phyloP scores from a whole-genome alignment of 2,888 invertebrate species.

The Cyrtodaria siliqua region DNA sequence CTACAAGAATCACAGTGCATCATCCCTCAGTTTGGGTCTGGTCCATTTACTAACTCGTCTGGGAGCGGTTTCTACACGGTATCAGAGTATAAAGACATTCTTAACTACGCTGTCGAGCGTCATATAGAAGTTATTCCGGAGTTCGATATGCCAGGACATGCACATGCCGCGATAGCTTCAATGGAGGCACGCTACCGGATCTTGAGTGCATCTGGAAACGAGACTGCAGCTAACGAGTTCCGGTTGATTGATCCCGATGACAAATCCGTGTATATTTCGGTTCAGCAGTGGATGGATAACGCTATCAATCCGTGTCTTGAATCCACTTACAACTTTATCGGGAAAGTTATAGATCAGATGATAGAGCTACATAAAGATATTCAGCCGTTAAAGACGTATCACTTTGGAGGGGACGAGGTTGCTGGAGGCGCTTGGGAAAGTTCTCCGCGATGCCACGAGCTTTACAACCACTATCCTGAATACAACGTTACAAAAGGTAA shows the following conservation, averaged over 20 bases:
- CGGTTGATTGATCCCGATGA: slow-evolving; percentile 73
- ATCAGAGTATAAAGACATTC: slow-evolving; percentile 76
- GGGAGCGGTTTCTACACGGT: slow-evolving; percentile 73
- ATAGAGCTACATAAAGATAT: slow-evolving; percentile 70
- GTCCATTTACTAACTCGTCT: slow-evolving; percentile 65
- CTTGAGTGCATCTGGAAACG: slow-evolving; percentile 32
- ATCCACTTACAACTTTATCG: slow-evolving; percentile 76
- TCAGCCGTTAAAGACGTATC: slow-evolving; percentile 76
- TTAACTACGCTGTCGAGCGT: slow-evolving; percentile 74
- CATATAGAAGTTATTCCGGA: slow-evolving; percentile 84
- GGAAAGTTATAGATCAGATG: slow-evolving; percentile 67
- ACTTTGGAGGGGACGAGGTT: slow-evolving; percentile 84
- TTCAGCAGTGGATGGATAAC: slow-evolving; percentile 77
- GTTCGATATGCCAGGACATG: slow-evolving; percentile 83
- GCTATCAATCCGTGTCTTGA: slow-evolving; percentile 78
- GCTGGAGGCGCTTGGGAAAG: slow-evolving; percentile 78
- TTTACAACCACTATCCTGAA: slow-evolving; percentile 27
- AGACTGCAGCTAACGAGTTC: slow-evolving; percentile 55
- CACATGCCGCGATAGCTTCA: slow-evolving; percentile 80
- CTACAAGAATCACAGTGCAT: slow-evolving; percentile 67
- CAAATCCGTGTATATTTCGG: slow-evolving; percentile 68
- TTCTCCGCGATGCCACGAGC: slow-evolving; percentile 73
- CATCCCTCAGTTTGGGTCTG: slow-evolving; percentile 77
- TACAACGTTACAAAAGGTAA: slow-evolving; percentile 54
- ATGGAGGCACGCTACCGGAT: slow-evolving; percentile 76